A percentile compares a stretch with the other conserved stretches of the same genome.
Conservation (phyloP, 2,888 invertebrate species). For the Harpagoxenus sublaevis region DNA sequence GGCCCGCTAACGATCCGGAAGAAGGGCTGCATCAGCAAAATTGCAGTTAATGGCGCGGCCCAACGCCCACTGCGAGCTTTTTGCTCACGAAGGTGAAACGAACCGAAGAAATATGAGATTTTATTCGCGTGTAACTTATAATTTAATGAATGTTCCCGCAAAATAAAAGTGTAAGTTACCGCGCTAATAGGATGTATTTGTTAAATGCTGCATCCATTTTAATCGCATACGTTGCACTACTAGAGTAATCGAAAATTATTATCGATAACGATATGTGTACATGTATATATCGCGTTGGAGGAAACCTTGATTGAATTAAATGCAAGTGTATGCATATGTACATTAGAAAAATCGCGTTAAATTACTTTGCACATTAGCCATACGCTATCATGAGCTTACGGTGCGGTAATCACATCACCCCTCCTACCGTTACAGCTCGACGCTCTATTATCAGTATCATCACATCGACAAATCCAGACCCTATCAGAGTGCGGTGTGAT, state of each 20-base stretch:
- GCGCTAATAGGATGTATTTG: slow-evolving; percentile 66
- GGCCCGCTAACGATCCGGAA: slow-evolving; percentile 81
- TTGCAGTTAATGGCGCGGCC: slow-evolving; percentile 80
- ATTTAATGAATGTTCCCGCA: slow-evolving; percentile 69
- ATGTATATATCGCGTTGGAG: background rate
- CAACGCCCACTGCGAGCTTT: slow-evolving; percentile 78
- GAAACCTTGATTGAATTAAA: background rate
- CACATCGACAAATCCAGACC: slow-evolving; percentile 73
- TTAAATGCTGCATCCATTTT: slow-evolving; percentile 66
- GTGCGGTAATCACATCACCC: slow-evolving; percentile 20
- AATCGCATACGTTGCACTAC: slow-evolving; percentile 46
- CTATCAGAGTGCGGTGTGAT: slow-evolving; percentile 30
- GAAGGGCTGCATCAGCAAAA: slow-evolving; percentile 79
- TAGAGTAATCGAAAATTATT: slow-evolving; percentile 58
- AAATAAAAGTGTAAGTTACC: slow-evolving; percentile 65
- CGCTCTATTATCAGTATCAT: slow-evolving; percentile 77
- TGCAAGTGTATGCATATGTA: background rate
- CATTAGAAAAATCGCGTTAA: background rate
- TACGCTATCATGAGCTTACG: slow-evolving; percentile 13
- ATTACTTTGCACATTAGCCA: slow-evolving; percentile 18
- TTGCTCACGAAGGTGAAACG: slow-evolving; percentile 73
- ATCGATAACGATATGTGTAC: background rate
- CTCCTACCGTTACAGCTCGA: slow-evolving; percentile 38
- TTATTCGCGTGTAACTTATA: slow-evolving; percentile 72
- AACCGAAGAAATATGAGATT: slow-evolving; percentile 73